These are phyloP conservation scores for Proctacanthus coquilletti DNA, from an alignment of 1,140 invertebrate species.

Conservation along the genomic window DNA sequence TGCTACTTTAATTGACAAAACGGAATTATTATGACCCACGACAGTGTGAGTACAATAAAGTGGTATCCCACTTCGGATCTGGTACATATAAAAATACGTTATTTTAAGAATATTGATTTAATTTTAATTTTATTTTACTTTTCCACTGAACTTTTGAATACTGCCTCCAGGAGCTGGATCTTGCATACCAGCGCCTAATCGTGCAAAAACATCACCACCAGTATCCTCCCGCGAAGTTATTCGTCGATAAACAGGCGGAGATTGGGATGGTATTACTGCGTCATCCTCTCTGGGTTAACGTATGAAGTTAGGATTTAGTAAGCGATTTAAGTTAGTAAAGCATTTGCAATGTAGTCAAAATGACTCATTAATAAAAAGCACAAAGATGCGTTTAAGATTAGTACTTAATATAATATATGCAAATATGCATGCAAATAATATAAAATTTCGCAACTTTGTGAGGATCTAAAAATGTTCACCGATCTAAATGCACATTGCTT, in stretches of 20 bases:
- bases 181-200: slow-evolving; percentile 50
- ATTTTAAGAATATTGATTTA: background rate
- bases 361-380: too few relatives aligned
- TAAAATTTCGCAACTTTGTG: too few relatives aligned
- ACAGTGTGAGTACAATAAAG: slow-evolving; percentile 63
- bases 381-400: too few relatives aligned
- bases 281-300: too few relatives aligned
- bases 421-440: too few relatives aligned
- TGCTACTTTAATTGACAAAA: slow-evolving; percentile 58
- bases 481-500: too few relatives aligned
- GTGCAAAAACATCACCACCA: slow-evolving; percentile 39
- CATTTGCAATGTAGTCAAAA: too few relatives aligned
- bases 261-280: slow-evolving; percentile 42
- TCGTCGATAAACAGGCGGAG: slow-evolving; percentile 45
- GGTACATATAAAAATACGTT: background rate
- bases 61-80: slow-evolving; percentile 35
- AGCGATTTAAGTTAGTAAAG: too few relatives aligned
- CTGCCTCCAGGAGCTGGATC: slow-evolving; percentile 43
- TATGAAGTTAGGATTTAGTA: too few relatives aligned
- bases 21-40: slow-evolving; percentile 70
- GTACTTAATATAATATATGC: too few relatives aligned
- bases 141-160: slow-evolving; percentile 47
- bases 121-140: slow-evolving; percentile 31
- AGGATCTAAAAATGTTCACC: too few relatives aligned
- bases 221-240: slow-evolving; percentile 48